Conservation (phyloP, 2,797 vertebrate species). For the Arnoldichthys spilopterus region DNA sequence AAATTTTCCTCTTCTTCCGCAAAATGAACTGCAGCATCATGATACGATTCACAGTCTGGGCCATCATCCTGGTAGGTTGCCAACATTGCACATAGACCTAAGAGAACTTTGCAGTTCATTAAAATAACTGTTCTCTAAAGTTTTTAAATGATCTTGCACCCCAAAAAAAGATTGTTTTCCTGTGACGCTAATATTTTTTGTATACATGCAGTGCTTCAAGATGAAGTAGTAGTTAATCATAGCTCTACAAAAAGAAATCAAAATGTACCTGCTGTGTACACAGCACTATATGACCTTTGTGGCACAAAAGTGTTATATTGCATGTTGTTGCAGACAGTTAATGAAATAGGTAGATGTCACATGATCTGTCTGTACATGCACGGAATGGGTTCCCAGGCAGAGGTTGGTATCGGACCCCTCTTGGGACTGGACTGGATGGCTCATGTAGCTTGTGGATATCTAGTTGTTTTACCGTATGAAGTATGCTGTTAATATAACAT, state of each 20-base stretch:
- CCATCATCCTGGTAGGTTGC: constrained; percentile 82
- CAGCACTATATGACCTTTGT: constrained; percentile 59
- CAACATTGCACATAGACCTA: constrained; percentile 14
- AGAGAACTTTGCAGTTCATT: neutral
- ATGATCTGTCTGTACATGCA: constrained; percentile 55
- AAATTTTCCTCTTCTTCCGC: constrained; percentile 79
- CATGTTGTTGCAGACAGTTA: constrained; percentile 59
- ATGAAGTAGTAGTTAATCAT: neutral
- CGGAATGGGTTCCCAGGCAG: constrained; percentile 72
- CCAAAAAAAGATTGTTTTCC: neutral
- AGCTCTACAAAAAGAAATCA: constrained; percentile 15
- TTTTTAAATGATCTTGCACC: too few species aligned
- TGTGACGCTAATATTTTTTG: neutral
- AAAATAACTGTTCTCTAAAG: too few species aligned
- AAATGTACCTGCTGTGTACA: constrained; percentile 53
- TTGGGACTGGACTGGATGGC: constrained; percentile 58
- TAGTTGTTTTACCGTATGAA: constrained; percentile 60
- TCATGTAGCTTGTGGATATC: constrained; percentile 59
- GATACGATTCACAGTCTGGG: constrained; percentile 81
- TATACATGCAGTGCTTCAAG: neutral
- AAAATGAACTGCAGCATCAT: constrained; percentile 73
- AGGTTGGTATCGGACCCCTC: constrained; percentile 65
- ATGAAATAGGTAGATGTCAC: constrained; percentile 55
- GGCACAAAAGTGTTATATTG: constrained; percentile 52
- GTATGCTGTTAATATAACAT: constrained; percentile 34